Base-by-base conservation (phyloP, 2,888 invertebrate species). In the Sinodicranocentrus sp. region DNA sequence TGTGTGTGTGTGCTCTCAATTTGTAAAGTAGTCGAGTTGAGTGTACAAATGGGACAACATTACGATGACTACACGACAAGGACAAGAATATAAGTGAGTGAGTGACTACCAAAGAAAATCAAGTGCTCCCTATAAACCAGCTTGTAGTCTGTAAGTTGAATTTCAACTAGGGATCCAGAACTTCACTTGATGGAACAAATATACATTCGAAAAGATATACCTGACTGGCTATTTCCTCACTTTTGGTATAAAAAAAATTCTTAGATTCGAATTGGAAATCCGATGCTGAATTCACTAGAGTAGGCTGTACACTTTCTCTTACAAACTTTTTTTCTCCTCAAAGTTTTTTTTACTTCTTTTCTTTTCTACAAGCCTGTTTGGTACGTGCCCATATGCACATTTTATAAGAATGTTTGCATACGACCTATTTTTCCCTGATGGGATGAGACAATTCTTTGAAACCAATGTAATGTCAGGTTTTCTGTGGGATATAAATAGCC, bases 11-110 rank as follows among this genome's bases (percentile, higher is more conserved):
- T 70, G 57, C 33, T 71, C 71, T 71, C 71, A 71, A 71, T 71
- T 71, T 71, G 59, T 72, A 72, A 72, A 72, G 72, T 72, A 72
- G 72, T 72, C 57, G 33, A 72, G 57, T 72, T 39, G 72, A 72
- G 72, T 72, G 72, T 72, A 72, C 72, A 72, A 72, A 72, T 72
- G 72, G 72, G 72, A 72, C 72, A 72, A 72, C 72, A 72, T 72
- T 72, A 72, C 43, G 72, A 57, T 39, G 28, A 59, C 72, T 72
- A 43, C 43, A 59, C 48, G 33, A 71, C 28, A 65, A 23, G 68
- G 15, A 48, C 68, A 68, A 48, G 19, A 17, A 10, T 21, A 67
- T 33, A 65, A 43, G 65, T 65, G 43, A 43, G 65, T 43, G 65
- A 68, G 21, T 33, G 48, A 68, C 68, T 68, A 52, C 48, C 68